A percentile compares a stretch with the other conserved stretches of the same genome.
Conservation (phyloP, 2,797 vertebrate species). For the Lithobates sylvaticus region DNA sequence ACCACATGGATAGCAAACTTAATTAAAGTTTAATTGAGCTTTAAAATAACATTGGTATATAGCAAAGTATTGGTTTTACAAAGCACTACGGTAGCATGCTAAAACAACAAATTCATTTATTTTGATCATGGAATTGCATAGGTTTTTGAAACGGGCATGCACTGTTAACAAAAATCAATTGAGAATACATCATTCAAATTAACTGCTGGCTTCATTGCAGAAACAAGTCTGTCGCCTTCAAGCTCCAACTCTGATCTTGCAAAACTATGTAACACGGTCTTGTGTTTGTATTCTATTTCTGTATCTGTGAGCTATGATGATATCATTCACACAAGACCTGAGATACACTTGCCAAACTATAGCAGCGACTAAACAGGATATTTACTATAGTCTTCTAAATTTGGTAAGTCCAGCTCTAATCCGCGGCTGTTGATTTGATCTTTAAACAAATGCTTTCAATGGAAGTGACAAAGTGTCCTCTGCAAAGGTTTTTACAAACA, state of each 20-base stretch:
- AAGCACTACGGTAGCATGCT: too few relatives aligned
- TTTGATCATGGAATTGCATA: background rate
- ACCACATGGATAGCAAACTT: too few relatives aligned
- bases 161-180: background rate
- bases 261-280: conserved; percentile 58
- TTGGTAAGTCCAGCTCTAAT: conserved; percentile 67
- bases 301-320: conserved; percentile 75
- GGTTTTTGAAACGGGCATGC: background rate
- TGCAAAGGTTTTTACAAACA: conserved; percentile 1
- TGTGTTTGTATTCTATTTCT: conserved; percentile 80
- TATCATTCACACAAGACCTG: conserved; percentile 72
- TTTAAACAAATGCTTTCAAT: conserved; percentile 56
- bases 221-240: conserved; percentile 34
- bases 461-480: conserved; percentile 52
- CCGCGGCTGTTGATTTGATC: conserved; percentile 68
- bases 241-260: conserved; percentile 16
- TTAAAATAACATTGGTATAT: too few relatives aligned
- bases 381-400: conserved; percentile 67
- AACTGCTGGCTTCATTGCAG: background rate
- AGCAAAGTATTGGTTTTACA: too few relatives aligned
- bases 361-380: conserved; percentile 74
- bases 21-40: too few relatives aligned
- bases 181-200: background rate
- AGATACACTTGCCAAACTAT: conserved; percentile 73
- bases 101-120: background rate